Percentiles rank a stretch among this genome's conserved stretches.
Evolutionary conservation across 1,140 invertebrate species (phyloP).

Genomic region (Bilobella aurantiaca): DNA sequence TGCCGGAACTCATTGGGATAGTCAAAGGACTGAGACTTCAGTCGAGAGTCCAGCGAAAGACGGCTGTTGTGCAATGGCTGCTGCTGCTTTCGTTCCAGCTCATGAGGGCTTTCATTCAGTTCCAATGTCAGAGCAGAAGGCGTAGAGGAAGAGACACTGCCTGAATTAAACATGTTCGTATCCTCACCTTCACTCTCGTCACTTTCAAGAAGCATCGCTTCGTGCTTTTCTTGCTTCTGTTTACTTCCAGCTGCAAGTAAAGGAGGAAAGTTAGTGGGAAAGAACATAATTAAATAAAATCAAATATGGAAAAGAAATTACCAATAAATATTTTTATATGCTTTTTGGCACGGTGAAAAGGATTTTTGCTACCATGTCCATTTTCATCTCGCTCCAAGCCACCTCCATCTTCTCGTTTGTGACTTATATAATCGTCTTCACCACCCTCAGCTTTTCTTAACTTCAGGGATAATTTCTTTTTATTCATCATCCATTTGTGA

Average conservation of each 20-base stretch:
- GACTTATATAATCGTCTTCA: slow-evolving; percentile 10
- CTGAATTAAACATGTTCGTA: slow-evolving; percentile 22
- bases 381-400: slow-evolving; percentile 18
- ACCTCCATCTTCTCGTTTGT: slow-evolving; percentile 13
- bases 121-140: slow-evolving; percentile 29
- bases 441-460: slow-evolving; percentile 23
- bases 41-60: slow-evolving; percentile 8
- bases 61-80: background rate
- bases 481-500: slow-evolving; percentile 23
- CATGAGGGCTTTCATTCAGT: too few relatives aligned
- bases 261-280: slow-evolving; percentile 5
- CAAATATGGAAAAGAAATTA: slow-evolving; percentile 21
- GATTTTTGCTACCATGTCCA: slow-evolving; percentile 36
- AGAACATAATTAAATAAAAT: background rate
- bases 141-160: slow-evolving; percentile 29
- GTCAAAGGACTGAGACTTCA: background rate
- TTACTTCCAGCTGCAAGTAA: slow-evolving; percentile 35
- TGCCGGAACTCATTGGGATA: background rate
- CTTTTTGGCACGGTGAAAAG: slow-evolving; percentile 40
- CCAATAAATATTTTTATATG: slow-evolving; percentile 40
- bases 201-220: slow-evolving; percentile 30
- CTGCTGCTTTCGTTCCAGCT: background rate
- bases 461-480: slow-evolving; percentile 34
- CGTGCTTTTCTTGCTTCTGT: slow-evolving; percentile 32
- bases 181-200: slow-evolving; percentile 28